Evolutionary conservation across 1,140 invertebrate genomes (phyloP).

Genomic region (Lethrus apterus): DNA sequence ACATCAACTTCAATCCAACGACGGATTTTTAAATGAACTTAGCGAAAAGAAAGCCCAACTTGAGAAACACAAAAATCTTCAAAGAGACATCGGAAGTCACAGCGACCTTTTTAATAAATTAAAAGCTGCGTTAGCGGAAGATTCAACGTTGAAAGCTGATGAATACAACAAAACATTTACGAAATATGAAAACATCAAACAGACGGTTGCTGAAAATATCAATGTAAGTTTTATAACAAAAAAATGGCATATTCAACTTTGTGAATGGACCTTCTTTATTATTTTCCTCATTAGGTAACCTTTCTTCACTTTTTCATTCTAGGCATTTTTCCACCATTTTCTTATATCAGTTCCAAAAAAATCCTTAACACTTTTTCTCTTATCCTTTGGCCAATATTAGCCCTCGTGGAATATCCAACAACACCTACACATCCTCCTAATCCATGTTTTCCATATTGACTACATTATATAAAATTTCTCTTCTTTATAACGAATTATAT

Average conservation of each 20-base stretch:
- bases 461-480: slow-evolving; percentile 33
- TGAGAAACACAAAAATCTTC: slow-evolving; percentile 73
- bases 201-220: slow-evolving; percentile 46
- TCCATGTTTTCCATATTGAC: background rate
- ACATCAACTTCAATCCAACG: slow-evolving; percentile 66
- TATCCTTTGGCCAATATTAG: no score
- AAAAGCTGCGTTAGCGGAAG: slow-evolving; percentile 57
- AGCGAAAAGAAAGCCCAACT: slow-evolving; percentile 82
- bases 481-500: no score
- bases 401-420: no score
- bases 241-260: no score
- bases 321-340: no score
- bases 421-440: no score
- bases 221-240: slow-evolving; percentile 22
- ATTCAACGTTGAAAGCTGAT: slow-evolving; percentile 50
- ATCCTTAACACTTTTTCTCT: no score
- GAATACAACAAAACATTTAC: slow-evolving; percentile 63
- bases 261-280: no score
- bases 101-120: slow-evolving; percentile 66
- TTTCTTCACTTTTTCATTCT: no score
- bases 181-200: slow-evolving; percentile 63
- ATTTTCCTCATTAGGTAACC: no score
- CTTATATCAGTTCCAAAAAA: no score
- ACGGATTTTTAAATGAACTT: slow-evolving; percentile 70
- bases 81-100: slow-evolving; percentile 69